Evolutionary conservation across 2,888 invertebrate genomes (phyloP).

Genomic region (Autographa gamma): DNA sequence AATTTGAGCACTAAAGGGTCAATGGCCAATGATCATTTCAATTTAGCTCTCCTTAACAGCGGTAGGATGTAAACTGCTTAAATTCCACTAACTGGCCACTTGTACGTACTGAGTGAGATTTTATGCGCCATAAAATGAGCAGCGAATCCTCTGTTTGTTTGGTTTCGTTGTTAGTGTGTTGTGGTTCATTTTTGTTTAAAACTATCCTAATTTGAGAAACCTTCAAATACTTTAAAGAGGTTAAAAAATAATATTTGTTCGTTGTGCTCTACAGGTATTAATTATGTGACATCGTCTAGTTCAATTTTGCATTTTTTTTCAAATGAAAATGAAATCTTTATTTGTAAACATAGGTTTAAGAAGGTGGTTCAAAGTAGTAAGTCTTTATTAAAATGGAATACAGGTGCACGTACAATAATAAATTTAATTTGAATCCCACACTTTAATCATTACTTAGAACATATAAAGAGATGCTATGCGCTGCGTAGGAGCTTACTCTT

Average conservation of each 20-base stretch:
- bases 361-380: no score
- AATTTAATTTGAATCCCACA: background rate
- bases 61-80: constrained; percentile 34
- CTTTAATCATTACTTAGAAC: background rate
- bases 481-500: constrained; percentile 4
- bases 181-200: constrained; percentile 1
- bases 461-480: constrained; percentile 1
- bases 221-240: no score
- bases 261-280: no score
- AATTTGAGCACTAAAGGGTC: constrained; percentile 53
- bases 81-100: constrained; percentile 31
- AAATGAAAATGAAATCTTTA: no score
- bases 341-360: no score
- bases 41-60: constrained; percentile 61
- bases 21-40: constrained; percentile 65
- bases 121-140: constrained; percentile 37
- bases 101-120: constrained; percentile 27
- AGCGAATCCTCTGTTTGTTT: constrained; percentile 9
- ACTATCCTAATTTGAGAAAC: background rate
- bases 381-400: no score
- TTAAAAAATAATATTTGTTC: no score
- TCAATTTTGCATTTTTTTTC: background rate
- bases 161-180: background rate
- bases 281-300: no score
- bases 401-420: background rate